Base-by-base conservation (phyloP, 2,888 invertebrate genomes). In the Acanthosepion lycidas region DNA sequence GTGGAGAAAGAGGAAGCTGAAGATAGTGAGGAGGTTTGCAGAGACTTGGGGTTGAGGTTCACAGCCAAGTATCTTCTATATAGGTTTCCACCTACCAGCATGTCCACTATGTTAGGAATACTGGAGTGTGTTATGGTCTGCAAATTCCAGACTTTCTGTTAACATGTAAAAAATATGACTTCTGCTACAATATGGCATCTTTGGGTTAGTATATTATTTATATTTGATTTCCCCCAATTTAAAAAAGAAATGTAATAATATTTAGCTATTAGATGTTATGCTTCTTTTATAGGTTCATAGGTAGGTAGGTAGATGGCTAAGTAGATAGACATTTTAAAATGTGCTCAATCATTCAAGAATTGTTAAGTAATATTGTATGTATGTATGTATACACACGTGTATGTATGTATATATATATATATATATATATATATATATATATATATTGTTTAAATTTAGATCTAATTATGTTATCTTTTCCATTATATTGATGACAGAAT, bases 131-230 rank as follows among this genome's bases (percentile, higher is more conserved):
- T 33, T 78, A 26, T 78, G 78, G 78, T 33, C 78, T 15, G n/a
- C n/a, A 78, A 78, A 78, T 33, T 78, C n/a, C 20, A 78, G 9
- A 78, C 15, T n/a, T 33, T 12, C 15, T n/a, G 20, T 33, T 33
- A n/a, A 78, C n/a, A 78, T 8, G 5, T 33, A 78, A 78, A 78
- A 33, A 78, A n/a, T 15, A 78, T 78, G 78, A 78, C 78, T 78
- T 78, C 78, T 78, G 78, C 78, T 78, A 78, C 78, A 78, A 78
- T 78, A n/a, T 78, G 78, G 78, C 78, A 78, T 78, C n/a, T 78
- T 78, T 78, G 78, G 78, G 78, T 78, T 78, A 33, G 78, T 78
- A 78, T n/a, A 2, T 78, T 78, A 3, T n/a, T 78, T 78, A 78
- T 78, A 78, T 78, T 78, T 78, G 4, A n/a, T n/a, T 78, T 78